These are phyloP conservation scores for Daktulosphaira vitifoliae DNA, from an alignment of 1,140 invertebrate species.

Conservation along the genomic window DNA sequence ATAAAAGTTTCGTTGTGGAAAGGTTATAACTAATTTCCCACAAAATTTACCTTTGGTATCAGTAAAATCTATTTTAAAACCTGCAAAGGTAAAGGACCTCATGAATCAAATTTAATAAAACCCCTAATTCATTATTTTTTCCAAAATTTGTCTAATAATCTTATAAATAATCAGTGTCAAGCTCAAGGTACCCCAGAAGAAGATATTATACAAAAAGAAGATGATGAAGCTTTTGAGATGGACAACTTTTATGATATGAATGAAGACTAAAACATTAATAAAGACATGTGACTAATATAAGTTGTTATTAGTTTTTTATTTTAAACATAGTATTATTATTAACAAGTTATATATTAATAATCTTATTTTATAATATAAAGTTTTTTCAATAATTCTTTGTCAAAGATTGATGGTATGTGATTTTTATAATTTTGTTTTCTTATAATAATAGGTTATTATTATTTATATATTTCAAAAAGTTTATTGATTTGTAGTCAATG, in stretches of 20 bases:
- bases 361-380: too few species aligned
- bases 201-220: conserved; percentile 3
- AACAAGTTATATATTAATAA: too few species aligned
- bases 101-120: conserved; percentile 18
- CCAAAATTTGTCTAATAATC: conserved; percentile 38
- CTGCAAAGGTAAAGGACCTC: conserved; percentile 30
- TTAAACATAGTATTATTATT: too few species aligned
- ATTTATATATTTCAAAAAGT: background rate
- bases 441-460: too few species aligned
- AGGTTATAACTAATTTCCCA: background rate
- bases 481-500: background rate
- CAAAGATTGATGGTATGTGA: background rate
- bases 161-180: background rate
- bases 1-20: background rate
- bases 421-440: background rate
- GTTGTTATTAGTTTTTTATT: too few species aligned
- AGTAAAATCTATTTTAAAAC: conserved; percentile 7
- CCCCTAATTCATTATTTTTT: conserved; percentile 15
- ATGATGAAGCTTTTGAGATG: background rate
- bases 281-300: background rate
- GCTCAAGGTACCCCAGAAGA: background rate
- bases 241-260: conserved; percentile 1
- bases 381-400: too few species aligned
- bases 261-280: conserved; percentile 4
- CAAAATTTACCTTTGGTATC: background rate